phyloP scores from a whole-genome alignment of 2,888 invertebrate species.

The Apodemia hepburni region DNA sequence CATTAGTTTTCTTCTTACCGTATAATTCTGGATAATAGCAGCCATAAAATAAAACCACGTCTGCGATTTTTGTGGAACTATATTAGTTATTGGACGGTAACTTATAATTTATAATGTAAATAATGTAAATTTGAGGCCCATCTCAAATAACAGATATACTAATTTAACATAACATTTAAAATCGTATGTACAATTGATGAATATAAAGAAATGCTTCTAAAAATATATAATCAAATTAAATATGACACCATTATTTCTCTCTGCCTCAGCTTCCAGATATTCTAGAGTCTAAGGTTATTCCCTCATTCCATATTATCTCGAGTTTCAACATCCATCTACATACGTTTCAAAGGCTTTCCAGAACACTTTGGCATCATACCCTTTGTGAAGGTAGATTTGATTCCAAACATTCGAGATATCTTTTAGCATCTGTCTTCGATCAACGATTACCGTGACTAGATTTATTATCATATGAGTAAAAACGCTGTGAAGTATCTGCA shows the following conservation, averaged over 20 bases:
- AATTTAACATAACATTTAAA: no score
- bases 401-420: slow-evolving; percentile 7
- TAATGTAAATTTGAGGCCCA: no score
- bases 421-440: not conserved
- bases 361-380: slow-evolving; percentile 13
- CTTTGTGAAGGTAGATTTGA: slow-evolving; percentile 14
- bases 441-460: not conserved
- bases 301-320: not conserved
- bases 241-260: not conserved
- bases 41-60: no score
- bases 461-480: not conserved
- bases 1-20: no score
- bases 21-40: no score
- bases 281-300: not conserved
- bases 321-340: slow-evolving; percentile 6
- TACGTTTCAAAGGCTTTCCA: slow-evolving; percentile 10
- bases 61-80: no score
- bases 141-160: no score
- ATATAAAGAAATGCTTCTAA: not conserved
- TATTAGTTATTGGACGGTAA: no score
- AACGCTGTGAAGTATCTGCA: no score
- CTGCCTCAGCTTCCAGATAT: not conserved
- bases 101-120: no score
- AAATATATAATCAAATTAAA: not conserved
- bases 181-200: no score